phyloP scores from a whole-genome alignment of 2,888 invertebrate species.

The Stegophylla sp. region DNA sequence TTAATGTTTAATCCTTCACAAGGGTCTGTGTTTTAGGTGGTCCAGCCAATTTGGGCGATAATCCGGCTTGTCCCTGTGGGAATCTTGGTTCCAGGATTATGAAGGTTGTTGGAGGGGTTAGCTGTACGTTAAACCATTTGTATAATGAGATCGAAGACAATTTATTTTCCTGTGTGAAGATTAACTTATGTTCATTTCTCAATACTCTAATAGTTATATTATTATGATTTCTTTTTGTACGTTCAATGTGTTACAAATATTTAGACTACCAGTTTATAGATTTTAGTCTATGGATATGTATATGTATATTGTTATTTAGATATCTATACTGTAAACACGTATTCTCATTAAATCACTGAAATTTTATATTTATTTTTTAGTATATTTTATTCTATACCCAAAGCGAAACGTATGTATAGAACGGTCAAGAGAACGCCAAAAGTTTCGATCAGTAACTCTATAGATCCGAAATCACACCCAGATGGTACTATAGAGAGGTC shows the following conservation, averaged over 20 bases:
- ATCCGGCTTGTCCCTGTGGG: conserved; percentile 39
- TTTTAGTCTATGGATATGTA: too few species aligned
- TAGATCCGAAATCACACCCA: too few species aligned
- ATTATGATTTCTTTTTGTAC: not conserved
- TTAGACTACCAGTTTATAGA: too few species aligned
- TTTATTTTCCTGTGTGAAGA: conserved; percentile 36
- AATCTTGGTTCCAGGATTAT: conserved; percentile 54
- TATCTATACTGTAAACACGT: too few species aligned
- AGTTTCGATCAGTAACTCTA: too few species aligned
- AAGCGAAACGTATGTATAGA: too few species aligned
- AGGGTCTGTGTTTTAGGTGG: conserved; percentile 32
- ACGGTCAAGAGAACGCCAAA: too few species aligned
- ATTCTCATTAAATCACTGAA: too few species aligned
- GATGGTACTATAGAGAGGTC: too few species aligned
- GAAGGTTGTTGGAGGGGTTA: conserved; percentile 50
- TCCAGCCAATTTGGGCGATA: conserved; percentile 54
- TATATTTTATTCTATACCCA: too few species aligned
- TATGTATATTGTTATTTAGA: too few species aligned
- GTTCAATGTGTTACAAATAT: not conserved
- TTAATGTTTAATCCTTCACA: conserved; percentile 46
- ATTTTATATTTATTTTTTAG: too few species aligned
- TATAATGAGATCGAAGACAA: conserved; percentile 44
- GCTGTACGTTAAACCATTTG: conserved; percentile 12
- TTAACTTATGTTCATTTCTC: not conserved
- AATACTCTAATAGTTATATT: conserved; percentile 1